A percentile compares a stretch with the other conserved stretches of the same genome.
phyloP scores from a whole-genome alignment of 2,797 vertebrate species.

The Denticeps clupeoides region DNA sequence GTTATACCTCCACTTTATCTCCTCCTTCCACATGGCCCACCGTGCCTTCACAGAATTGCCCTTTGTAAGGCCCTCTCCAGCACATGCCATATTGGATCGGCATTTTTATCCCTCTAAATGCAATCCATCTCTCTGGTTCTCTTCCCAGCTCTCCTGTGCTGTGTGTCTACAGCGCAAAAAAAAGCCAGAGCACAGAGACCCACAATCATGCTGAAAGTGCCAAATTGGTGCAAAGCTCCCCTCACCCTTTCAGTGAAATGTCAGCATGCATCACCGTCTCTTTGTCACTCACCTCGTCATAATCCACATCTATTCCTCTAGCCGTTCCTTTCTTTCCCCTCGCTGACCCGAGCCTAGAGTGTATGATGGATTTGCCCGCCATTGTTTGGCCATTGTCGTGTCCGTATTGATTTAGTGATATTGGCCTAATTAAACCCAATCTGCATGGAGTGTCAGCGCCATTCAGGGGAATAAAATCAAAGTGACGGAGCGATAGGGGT shows the following conservation, averaged over 20 bases:
- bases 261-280: slow-evolving; percentile 33
- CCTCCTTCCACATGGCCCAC: background rate
- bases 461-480: slow-evolving; percentile 43
- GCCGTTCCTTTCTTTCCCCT: background rate
- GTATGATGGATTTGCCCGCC: slow-evolving; percentile 36
- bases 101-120: background rate
- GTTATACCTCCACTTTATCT: background rate
- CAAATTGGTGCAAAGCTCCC: slow-evolving; percentile 26
- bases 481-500: slow-evolving; percentile 38
- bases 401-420: slow-evolving; percentile 51
- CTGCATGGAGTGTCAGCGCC: slow-evolving; percentile 41
- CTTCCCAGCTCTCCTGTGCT: background rate
- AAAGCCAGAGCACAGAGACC: slow-evolving; percentile 5
- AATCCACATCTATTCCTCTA: background rate
- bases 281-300: background rate
- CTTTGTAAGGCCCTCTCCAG: background rate
- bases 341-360: slow-evolving; percentile 24
- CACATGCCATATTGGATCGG: background rate
- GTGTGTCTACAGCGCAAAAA: background rate
- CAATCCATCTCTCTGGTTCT: background rate
- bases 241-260: slow-evolving; percentile 23
- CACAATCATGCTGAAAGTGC: slow-evolving; percentile 22
- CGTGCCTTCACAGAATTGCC: background rate
- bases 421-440: slow-evolving; percentile 57
- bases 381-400: slow-evolving; percentile 40